Percentiles rank a stretch among this genome's conserved stretches.
phyloP scores from a whole-genome alignment of 2,888 invertebrate species.

The Linyphia triangularis region DNA sequence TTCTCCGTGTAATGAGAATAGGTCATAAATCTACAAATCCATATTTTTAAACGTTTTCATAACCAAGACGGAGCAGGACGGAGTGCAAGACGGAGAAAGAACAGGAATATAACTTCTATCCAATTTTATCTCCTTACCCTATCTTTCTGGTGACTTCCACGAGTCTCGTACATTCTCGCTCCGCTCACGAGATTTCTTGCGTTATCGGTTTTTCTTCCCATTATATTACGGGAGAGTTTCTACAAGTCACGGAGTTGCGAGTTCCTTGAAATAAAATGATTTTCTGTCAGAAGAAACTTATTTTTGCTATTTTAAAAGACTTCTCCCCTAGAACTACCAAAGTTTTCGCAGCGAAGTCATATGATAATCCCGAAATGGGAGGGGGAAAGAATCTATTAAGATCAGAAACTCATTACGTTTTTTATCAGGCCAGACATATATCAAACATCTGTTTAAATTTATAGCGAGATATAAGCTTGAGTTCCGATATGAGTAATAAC shows the following conservation, averaged over 20 bases:
- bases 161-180: constrained; percentile 45
- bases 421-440: constrained; percentile 52
- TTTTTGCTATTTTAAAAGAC: constrained; percentile 58
- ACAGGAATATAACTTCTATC: constrained; percentile 59
- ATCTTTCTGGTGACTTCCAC: constrained; percentile 59
- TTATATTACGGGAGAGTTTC: constrained; percentile 68
- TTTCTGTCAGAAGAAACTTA: constrained; percentile 60
- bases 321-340: constrained; percentile 2
- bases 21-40: neutral
- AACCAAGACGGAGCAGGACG: neutral
- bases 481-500: constrained; percentile 36
- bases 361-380: constrained; percentile 44
- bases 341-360: constrained; percentile 33
- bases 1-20: too few relatives aligned
- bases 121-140: constrained; percentile 62
- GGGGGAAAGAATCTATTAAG: constrained; percentile 52
- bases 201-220: constrained; percentile 68
- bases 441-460: constrained; percentile 43
- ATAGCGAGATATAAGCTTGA: constrained; percentile 9
- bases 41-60: constrained; percentile 3
- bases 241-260: constrained; percentile 63
- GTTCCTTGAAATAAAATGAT: constrained; percentile 62
- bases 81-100: constrained; percentile 9
- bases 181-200: constrained; percentile 52
- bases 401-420: constrained; percentile 56